phyloP scores from a whole-genome alignment of 1,140 invertebrate genomes.

The Lithobius niger region DNA sequence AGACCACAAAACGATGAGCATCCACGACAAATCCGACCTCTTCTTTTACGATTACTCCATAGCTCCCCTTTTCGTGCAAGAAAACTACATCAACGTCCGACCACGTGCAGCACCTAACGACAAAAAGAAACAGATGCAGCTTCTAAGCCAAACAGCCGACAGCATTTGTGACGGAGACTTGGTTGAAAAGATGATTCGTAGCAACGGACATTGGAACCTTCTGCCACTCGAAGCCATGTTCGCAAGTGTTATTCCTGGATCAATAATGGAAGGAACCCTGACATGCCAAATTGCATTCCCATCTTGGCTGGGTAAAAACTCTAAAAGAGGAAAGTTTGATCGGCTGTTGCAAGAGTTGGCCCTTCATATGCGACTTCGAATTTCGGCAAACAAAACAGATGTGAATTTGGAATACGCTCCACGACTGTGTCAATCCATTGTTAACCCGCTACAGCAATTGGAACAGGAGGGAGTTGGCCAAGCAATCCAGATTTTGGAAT shows the following conservation, averaged over 20 bases:
- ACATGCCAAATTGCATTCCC: slow-evolving; percentile 75
- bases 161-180: slow-evolving; percentile 73
- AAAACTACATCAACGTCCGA: slow-evolving; percentile 76
- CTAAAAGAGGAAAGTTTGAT: slow-evolving; percentile 60
- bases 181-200: slow-evolving; percentile 65
- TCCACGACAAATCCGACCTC: slow-evolving; percentile 74
- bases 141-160: slow-evolving; percentile 58
- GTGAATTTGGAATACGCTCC: slow-evolving; percentile 70
- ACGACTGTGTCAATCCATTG: slow-evolving; percentile 52
- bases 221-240: slow-evolving; percentile 82
- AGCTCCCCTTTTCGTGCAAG: slow-evolving; percentile 89
- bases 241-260: slow-evolving; percentile 78
- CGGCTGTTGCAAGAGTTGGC: slow-evolving; percentile 69
- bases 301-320: slow-evolving; percentile 90
- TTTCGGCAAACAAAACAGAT: slow-evolving; percentile 58
- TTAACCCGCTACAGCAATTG: slow-evolving; percentile 52
- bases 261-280: slow-evolving; percentile 63
- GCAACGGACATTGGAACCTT: slow-evolving; percentile 69
- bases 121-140: slow-evolving; percentile 39
- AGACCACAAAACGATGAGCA: slow-evolving; percentile 64
- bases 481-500: slow-evolving; percentile 55
- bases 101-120: slow-evolving; percentile 51
- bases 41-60: slow-evolving; percentile 98
- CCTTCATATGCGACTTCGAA: slow-evolving; percentile 60
- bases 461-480: slow-evolving; percentile 55